Base-by-base conservation (phyloP, 2,888 invertebrate genomes). In the Boloria selene region DNA sequence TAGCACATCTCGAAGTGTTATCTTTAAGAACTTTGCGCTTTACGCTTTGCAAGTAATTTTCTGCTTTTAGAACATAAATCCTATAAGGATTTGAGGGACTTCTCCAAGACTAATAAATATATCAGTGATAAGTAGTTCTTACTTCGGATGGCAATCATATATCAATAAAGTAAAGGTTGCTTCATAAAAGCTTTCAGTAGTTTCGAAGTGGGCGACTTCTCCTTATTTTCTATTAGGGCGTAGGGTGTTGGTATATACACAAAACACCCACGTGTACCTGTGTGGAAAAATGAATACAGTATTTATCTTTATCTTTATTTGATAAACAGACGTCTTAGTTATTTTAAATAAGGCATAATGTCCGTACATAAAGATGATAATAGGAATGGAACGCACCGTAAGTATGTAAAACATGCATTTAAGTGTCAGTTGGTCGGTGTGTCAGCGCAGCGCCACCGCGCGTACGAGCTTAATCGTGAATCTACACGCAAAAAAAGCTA, bases 351-450 rank as follows among this genome's bases (percentile, higher is more conserved):
- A 52, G 58, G 38, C 38, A 66, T 62, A 62, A 66, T 14, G 66
- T 66, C 58, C 58, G 49, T 49, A 59, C 64, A 50, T 52, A 53
- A 52, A 58, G 51, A 51, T 26, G 16, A 13, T 31, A 49, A 38
- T 49, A 49, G 42, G 44, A 49, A 22, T 18, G 18, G 18, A 58
- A 64, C 54, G 54, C 54, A 58, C 50, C 54, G 61, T 67, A 64
- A 58, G 54, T 70, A 69, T 73, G 74, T 74, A 72, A 70, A 70
- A 71, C 71, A 67, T 65, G 70, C 73, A 73, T 72, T 72, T 70
- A 73, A 74, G 72, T 74, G 74, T 74, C 74, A 75, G 64, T 73
- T 64, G 72, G 73, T 72, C 70, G 70, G 69, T 68, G 66, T 72
- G 72, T 68, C 69, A 70, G 59, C 52, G 64, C 70, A 67, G 69